These are phyloP conservation scores for Pinna nobilis DNA, from an alignment of 1,140 invertebrate genomes.

Conservation along the genomic window DNA sequence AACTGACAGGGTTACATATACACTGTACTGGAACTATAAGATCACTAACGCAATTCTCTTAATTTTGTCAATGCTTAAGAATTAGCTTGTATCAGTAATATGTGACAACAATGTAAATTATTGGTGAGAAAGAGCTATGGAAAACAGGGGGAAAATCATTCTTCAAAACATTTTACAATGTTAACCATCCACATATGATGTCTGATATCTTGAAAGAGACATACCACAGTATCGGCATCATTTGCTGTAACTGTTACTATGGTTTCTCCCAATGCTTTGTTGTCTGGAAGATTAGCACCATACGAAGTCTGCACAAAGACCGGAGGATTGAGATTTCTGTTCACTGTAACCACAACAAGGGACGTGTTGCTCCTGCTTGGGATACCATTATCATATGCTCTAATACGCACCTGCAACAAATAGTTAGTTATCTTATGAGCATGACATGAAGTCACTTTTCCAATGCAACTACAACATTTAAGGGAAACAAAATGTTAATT, in stretches of 20 bases:
- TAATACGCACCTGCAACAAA: slow-evolving; percentile 45
- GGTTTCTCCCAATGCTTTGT: slow-evolving; percentile 24
- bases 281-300: slow-evolving; percentile 22
- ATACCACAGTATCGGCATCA: slow-evolving; percentile 48
- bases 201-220: neutral
- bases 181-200: no score
- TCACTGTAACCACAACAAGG: slow-evolving; percentile 49
- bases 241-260: slow-evolving; percentile 39
- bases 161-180: neutral
- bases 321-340: slow-evolving; percentile 55
- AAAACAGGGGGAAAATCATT: neutral
- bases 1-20: no score
- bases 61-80: no score
- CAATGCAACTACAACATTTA: no score
- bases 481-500: no score
- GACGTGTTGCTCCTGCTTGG: slow-evolving; percentile 52
- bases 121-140: no score
- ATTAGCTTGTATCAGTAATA: no score
- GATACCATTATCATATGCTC: slow-evolving; percentile 58
- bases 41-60: no score
- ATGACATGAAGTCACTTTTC: no score
- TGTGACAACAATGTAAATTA: no score
- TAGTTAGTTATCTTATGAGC: neutral
- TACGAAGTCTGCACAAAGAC: slow-evolving; percentile 23
- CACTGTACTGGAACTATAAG: no score